Evolutionary conservation across 2,113 vertebrate species (phyloP), one percentile per base, ranked within the genome.

Genomic region (Callopanchax toddi): DNA sequence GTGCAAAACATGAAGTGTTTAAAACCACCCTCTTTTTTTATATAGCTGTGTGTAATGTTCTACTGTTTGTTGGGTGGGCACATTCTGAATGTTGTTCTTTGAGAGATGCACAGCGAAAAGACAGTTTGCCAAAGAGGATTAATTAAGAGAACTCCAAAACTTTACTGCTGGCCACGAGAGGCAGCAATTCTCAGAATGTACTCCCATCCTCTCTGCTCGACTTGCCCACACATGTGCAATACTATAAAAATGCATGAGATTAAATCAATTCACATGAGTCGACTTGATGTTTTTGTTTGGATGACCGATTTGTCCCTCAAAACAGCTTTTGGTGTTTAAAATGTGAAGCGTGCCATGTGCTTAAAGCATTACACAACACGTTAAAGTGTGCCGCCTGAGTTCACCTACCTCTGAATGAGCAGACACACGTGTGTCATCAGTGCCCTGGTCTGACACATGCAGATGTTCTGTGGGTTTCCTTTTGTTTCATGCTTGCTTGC

Each of bases 301-400:
- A 13, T 74, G 70, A 79, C 44, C 57, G 26, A 50, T 72, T 86
- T 83, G 54, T 78, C 58, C 54, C 21, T 60, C 48, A 74, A 63
- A 40, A 48, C 1, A 25, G 23, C 16, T 52, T 60, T 8, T 45
- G 44, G 55, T 56, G 56, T 61, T 68, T 55, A 18, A 77, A 86
- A 82, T 75, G 50, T 45, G 29, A 67, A 67, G 57, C 32, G 46
- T 48, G 60, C 37, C 69, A 44, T 43, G 17, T n/a, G 59, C 49
- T 43, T 4, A 4, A 20, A 48, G 53, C 44, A 6, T 75, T 49
- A 51, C 9, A 39, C 49, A 63, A 44, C 6, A 13, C 50, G 57
- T 54, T 34, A 16, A 59, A 66, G 29, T 76, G 71, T 69, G 58
- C n/a, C 2, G 50, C 46, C 13, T 71, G 36, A 69, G 44, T 23